A percentile compares a stretch with the other conserved stretches of the same genome.
phyloP scores from a whole-genome alignment of 1,140 invertebrate species.

The Adoxophyes honmai region DNA sequence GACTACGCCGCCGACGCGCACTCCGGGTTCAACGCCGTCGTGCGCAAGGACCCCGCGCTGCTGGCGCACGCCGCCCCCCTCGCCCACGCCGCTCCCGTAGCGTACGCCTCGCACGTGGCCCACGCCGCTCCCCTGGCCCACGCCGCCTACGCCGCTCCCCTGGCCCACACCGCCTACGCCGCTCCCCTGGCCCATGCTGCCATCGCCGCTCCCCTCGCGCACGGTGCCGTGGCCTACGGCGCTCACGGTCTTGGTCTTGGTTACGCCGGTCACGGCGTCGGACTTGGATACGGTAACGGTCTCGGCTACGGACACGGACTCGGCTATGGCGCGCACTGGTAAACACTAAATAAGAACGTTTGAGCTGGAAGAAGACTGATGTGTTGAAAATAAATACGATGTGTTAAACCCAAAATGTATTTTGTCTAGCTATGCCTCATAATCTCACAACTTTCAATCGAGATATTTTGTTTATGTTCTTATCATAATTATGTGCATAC shows the following conservation, averaged over 20 bases:
- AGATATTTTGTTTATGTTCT: no score
- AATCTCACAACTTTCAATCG: no score
- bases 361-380: slow-evolving; percentile 2
- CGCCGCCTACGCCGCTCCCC: slow-evolving; percentile 16
- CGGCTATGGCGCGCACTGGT: not conserved
- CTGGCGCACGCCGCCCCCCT: not conserved
- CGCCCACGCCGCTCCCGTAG: slow-evolving; percentile 5
- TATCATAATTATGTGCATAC: no score
- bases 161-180: slow-evolving; percentile 13
- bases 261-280: not conserved
- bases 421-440: not conserved
- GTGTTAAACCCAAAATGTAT: not conserved
- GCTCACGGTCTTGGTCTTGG: not conserved
- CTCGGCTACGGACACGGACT: slow-evolving; percentile 13
- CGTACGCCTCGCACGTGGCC: not conserved
- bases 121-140: slow-evolving; percentile 13
- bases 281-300: slow-evolving; percentile 1
- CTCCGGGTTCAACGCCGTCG: slow-evolving; percentile 71
- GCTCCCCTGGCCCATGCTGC: slow-evolving; percentile 3
- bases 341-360: slow-evolving; percentile 1
- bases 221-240: slow-evolving; percentile 14
- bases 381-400: not conserved
- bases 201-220: slow-evolving; percentile 2
- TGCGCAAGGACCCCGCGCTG: slow-evolving; percentile 45
- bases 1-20: slow-evolving; percentile 66